These are phyloP conservation scores for Anoplopoma fimbria DNA, from an alignment of 2,113 vertebrate genomes.

Conservation along the genomic window DNA sequence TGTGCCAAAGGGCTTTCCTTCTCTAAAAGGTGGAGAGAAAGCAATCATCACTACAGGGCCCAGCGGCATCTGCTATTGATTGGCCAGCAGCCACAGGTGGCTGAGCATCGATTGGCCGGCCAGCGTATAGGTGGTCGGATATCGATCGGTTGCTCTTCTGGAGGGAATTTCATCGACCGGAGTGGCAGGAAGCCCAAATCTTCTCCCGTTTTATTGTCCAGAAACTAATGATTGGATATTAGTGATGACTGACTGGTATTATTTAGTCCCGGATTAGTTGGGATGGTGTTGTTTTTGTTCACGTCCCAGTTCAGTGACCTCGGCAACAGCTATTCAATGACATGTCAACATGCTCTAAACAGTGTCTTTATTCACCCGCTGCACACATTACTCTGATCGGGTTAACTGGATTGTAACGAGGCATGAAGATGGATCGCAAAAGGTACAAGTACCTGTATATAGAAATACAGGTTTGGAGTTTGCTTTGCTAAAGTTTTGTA, in stretches of 20 bases:
- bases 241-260: constrained; percentile 49
- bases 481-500: background rate
- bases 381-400: background rate
- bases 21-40: constrained; percentile 56
- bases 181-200: constrained; percentile 43
- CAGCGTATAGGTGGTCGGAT: constrained; percentile 67
- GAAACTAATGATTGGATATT: constrained; percentile 64
- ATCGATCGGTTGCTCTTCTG: constrained; percentile 76
- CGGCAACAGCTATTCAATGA: constrained; percentile 23
- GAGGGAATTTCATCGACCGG: constrained; percentile 62
- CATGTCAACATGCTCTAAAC: background rate
- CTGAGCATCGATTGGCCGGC: constrained; percentile 78
- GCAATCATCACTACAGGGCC: constrained; percentile 70
- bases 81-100: constrained; percentile 83
- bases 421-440: background rate
- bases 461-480: background rate
- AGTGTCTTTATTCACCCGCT: constrained; percentile 10
- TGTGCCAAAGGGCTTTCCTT: constrained; percentile 39
- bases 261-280: constrained; percentile 25
- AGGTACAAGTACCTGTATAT: background rate
- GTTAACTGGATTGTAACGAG: constrained; percentile 18
- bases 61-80: constrained; percentile 73
- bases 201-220: constrained; percentile 44
- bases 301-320: constrained; percentile 27
- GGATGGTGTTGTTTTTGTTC: constrained; percentile 36